These are phyloP conservation scores for Boloria selene DNA, from an alignment of 2,888 invertebrate species.

Conservation along the genomic window DNA sequence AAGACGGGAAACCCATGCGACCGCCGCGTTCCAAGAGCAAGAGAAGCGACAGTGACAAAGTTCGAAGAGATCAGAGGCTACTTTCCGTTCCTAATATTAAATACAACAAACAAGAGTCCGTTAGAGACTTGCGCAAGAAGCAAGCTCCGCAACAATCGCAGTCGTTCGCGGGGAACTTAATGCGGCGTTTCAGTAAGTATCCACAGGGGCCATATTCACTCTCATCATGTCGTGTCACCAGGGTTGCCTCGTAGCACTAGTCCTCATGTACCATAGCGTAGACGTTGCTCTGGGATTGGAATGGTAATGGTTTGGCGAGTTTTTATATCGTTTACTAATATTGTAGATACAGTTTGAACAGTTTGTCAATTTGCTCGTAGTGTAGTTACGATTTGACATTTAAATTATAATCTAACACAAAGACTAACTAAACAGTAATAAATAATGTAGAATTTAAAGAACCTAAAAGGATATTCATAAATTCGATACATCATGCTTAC, in stretches of 20 bases:
- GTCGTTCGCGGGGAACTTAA: conserved; percentile 88
- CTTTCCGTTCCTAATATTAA: conserved; percentile 91
- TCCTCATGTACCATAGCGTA: conserved; percentile 63
- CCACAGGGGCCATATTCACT: conserved; percentile 54
- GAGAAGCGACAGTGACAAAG: conserved; percentile 59
- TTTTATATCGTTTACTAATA: conserved; percentile 60
- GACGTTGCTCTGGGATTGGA: conserved; percentile 61
- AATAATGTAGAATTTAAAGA: conserved; percentile 15
- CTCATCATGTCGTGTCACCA: conserved; percentile 50
- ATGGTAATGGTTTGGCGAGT: conserved; percentile 72
- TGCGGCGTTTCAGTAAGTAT: conserved; percentile 95
- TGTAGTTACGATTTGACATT: conserved; percentile 61
- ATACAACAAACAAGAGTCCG: conserved; percentile 76
- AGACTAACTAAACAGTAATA: conserved; percentile 12
- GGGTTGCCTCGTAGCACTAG: conserved; percentile 55
- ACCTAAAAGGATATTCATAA: conserved; percentile 16
- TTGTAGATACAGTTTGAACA: conserved; percentile 58
- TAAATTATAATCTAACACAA: conserved; percentile 30
- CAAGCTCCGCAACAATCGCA: conserved; percentile 70
- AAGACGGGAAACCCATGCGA: conserved; percentile 56
- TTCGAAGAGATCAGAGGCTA: conserved; percentile 85
- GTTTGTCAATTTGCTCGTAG: conserved; percentile 61
- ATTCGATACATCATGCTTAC: conserved; percentile 55
- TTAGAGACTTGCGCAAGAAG: conserved; percentile 81
- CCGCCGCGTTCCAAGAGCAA: conserved; percentile 78